Conservation (phyloP, 1,140 invertebrate species). For the Drosophila albomicans region DNA sequence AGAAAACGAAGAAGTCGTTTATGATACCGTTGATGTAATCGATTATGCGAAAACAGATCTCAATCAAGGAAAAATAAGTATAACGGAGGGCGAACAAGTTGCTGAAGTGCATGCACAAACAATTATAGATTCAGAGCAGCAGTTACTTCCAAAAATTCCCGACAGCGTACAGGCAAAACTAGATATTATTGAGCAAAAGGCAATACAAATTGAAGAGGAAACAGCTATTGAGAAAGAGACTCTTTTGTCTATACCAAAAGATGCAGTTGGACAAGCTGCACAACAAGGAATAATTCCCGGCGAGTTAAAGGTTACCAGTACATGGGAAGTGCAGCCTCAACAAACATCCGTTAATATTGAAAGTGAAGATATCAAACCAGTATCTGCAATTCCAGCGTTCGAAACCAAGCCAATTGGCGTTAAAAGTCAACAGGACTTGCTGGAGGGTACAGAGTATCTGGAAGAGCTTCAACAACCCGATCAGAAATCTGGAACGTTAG, state of each 20-base stretch:
- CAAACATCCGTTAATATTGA: conserved; percentile 28
- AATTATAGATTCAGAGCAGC: conserved; percentile 54
- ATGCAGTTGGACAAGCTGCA: conserved; percentile 28
- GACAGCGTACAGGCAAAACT: conserved; percentile 43
- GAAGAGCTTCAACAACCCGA: conserved; percentile 34
- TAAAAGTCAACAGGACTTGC: conserved; percentile 20
- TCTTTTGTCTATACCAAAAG: background rate
- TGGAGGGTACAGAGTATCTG: conserved; percentile 33
- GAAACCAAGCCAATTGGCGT: conserved; percentile 57
- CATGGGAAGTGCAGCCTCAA: conserved; percentile 51
- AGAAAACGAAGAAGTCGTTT: conserved; percentile 41
- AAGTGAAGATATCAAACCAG: conserved; percentile 14
- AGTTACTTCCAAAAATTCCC: conserved; percentile 22
- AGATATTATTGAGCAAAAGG: conserved; percentile 59
- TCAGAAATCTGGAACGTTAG: conserved; percentile 31
- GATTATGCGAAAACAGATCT: background rate
- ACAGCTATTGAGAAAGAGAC: conserved; percentile 52
- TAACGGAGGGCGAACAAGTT: conserved; percentile 80
- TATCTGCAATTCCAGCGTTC: conserved; percentile 23
- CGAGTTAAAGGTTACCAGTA: conserved; percentile 46
- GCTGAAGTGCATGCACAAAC: conserved; percentile 51
- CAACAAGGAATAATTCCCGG: conserved; percentile 13
- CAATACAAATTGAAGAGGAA: conserved; percentile 56
- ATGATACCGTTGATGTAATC: conserved; percentile 40
- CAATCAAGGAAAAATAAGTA: conserved; percentile 41